A percentile compares a stretch with the other conserved stretches of the same genome.
phyloP scores from a whole-genome alignment of 2,888 invertebrate genomes.

The Trachelus iudaicus region DNA sequence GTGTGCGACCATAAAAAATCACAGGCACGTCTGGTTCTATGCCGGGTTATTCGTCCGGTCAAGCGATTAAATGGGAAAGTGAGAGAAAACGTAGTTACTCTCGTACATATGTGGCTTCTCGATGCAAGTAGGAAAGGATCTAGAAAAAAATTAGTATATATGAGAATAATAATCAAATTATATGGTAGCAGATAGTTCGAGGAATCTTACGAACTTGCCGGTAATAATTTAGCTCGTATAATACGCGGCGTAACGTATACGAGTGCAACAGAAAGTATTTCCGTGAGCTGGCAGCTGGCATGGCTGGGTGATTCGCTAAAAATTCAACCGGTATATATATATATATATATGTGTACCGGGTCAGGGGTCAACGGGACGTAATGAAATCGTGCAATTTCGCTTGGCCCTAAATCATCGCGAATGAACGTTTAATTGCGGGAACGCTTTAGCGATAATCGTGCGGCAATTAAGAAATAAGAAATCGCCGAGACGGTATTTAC shows the following conservation, averaged over 20 bases:
- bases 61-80: conserved; percentile 54
- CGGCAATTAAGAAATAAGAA: background rate
- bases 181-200: background rate
- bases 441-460: background rate
- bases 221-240: background rate
- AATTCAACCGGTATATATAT: background rate
- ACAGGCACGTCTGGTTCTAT: background rate
- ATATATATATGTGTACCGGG: background rate
- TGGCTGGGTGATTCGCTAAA: background rate
- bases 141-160: background rate
- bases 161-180: background rate
- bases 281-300: background rate
- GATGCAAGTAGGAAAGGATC: background rate
- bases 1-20: background rate
- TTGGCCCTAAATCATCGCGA: background rate
- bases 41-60: conserved; percentile 23
- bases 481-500: background rate
- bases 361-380: background rate
- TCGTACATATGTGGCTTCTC: conserved; percentile 47
- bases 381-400: background rate
- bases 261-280: background rate
- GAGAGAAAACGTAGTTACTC: conserved; percentile 59
- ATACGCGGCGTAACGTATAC: background rate
- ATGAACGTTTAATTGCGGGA: background rate
- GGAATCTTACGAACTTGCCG: background rate